phyloP scores from a whole-genome alignment of 2,888 invertebrate species.

The Polymixis lichenea region DNA sequence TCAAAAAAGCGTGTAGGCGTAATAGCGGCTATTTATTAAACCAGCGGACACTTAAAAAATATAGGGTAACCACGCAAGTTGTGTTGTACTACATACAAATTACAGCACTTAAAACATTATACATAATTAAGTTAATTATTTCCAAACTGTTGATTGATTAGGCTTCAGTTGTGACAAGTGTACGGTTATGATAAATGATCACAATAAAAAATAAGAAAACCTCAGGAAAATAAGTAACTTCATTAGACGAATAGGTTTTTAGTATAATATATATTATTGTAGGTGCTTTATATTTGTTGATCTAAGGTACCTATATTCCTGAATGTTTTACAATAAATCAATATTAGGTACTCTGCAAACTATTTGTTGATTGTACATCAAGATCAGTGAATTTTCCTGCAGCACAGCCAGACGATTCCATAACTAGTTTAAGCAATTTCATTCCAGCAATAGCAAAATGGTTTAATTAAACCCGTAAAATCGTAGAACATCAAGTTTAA shows the following conservation, averaged over 20 bases:
- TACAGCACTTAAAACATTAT: background rate
- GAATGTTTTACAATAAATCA: background rate
- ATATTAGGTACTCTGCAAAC: background rate
- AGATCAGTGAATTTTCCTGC: background rate
- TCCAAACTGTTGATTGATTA: slow-evolving; percentile 1
- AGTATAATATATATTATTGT: background rate
- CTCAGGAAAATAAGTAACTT: background rate
- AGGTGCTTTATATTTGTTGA: too few relatives aligned
- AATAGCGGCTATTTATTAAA: slow-evolving; percentile 24
- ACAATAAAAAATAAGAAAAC: background rate
- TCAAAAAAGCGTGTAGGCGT: slow-evolving; percentile 15
- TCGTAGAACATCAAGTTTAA: slow-evolving; percentile 18
- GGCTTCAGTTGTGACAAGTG: background rate
- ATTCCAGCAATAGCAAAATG: background rate
- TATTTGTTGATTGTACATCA: background rate
- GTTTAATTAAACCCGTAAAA: slow-evolving; percentile 19
- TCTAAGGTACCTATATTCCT: background rate
- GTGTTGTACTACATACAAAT: background rate
- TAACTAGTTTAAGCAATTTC: background rate
- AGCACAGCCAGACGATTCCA: background rate
- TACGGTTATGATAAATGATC: background rate
- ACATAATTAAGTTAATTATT: too few relatives aligned
- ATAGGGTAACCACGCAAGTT: background rate
- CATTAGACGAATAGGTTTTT: background rate
- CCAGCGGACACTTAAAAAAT: slow-evolving; percentile 19